Evolutionary conservation across 2,113 vertebrate species (phyloP).

Genomic region (Buteo buteo): DNA sequence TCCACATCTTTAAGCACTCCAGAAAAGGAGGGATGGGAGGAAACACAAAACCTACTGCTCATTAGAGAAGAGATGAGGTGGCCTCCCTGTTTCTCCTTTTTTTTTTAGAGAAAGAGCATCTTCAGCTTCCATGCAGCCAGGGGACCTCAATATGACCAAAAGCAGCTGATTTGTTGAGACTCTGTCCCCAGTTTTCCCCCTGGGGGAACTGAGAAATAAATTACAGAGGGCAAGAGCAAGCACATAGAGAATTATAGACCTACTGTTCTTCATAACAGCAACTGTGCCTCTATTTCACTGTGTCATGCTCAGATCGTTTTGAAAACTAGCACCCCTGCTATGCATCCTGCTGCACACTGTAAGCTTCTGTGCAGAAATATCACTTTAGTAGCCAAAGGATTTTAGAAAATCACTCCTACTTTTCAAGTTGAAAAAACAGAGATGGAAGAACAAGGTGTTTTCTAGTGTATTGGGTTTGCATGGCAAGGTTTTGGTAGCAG

Average conservation of each 20-base stretch:
- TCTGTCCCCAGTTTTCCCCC: not conserved
- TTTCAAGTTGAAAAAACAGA: not conserved
- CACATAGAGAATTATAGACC: not conserved
- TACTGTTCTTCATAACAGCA: not conserved
- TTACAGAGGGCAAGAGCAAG: not conserved
- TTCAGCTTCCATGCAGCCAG: not conserved
- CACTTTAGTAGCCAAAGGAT: not conserved
- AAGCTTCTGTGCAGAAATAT: not conserved
- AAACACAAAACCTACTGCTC: not conserved
- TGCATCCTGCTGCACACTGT: not conserved
- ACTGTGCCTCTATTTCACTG: not conserved
- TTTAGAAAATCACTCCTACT: not conserved
- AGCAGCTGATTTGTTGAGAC: not conserved
- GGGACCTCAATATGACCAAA: not conserved
- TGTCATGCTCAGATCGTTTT: not conserved
- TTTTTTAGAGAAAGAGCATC: not conserved
- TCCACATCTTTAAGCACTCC: not conserved
- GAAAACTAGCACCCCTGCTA: conserved; percentile 11
- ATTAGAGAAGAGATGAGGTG: not conserved
- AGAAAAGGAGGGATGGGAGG: not conserved
- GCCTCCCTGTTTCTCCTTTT: not conserved
- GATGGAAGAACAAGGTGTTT: not conserved
- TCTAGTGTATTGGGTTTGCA: not conserved
- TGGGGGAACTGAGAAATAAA: not conserved
- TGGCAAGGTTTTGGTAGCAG: not conserved